Base-by-base conservation (phyloP, 2,113 vertebrate genomes). In the Petrocephalus zakoni region DNA sequence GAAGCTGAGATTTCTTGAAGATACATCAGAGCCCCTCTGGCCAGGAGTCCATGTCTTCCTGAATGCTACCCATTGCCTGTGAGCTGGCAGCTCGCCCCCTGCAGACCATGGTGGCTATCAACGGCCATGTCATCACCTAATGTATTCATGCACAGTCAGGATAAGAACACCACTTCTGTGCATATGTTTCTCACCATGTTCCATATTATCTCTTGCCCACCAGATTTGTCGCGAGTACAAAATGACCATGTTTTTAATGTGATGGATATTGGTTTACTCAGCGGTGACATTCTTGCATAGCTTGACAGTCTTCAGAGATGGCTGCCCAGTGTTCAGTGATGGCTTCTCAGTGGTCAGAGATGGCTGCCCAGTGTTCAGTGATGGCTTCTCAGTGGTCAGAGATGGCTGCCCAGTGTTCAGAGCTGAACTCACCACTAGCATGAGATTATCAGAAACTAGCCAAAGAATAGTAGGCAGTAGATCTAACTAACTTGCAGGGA, bases 181-280 rank as follows among this genome's bases (percentile, higher is more conserved):
- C 58, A 64, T 25, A 29, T 68, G 4, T 68, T 29, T 29, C n/a
- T 68, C 25, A n/a, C 61, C 61, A n/a, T 10, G 25, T 19, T 42
- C 72, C 34, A 78, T 78, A 7, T 78, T 6, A 6, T 42, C 34
- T 37, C 34, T 19, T 78, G 72, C 72, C 29, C 72, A 78, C 17
- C 17, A 15, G 72, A 78, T 42, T 78, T 0, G 34, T 37, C 34
- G 5, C 17, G 34, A 42, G 72, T 42, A 42, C 3, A 42, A 42
- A 78, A 78, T 37, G 29, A 7, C 72, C 72, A 29, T 29, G 61
- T 78, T 42, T 87, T 89, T 75, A 88, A 64, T 29, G 49, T 90
- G 9, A 90, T 90, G 84, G 82, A 42, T 88, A 90, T 87, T 89
- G 87, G 90, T 88, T 87, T 22, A 0, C 51, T 29, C 25, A 53